Evolutionary conservation across 2,113 vertebrate species (phyloP).

Genomic region (Etheostoma spectabile): DNA sequence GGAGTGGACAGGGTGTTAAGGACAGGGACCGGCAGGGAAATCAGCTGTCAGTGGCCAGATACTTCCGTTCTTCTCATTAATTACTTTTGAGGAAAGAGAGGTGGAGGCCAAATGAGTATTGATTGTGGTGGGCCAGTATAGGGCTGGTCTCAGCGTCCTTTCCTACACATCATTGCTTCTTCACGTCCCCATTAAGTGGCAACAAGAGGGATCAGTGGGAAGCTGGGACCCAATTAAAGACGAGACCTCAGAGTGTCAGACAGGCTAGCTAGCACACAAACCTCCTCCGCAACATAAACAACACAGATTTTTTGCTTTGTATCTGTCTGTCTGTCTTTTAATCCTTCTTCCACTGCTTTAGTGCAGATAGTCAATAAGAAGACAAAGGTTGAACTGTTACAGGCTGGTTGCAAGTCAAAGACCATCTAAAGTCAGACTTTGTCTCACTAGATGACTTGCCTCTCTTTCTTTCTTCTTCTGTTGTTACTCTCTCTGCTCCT

Average conservation of each 20-base stretch:
- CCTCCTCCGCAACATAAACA: conserved; percentile 40
- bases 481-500: neutral
- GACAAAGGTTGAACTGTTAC: conserved; percentile 49
- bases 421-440: conserved; percentile 49
- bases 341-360: conserved; percentile 31
- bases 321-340: conserved; percentile 30
- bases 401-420: conserved; percentile 46
- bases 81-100: conserved; percentile 76
- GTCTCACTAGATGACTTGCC: conserved; percentile 20
- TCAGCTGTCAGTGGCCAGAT: conserved; percentile 79
- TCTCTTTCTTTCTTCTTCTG: neutral
- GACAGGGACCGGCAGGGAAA: conserved; percentile 73
- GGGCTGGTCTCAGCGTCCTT: conserved; percentile 71
- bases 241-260: conserved; percentile 60
- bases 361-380: conserved; percentile 43
- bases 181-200: conserved; percentile 78
- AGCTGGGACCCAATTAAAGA: conserved; percentile 77
- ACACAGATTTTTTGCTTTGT: conserved; percentile 36
- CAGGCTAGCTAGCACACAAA: conserved; percentile 58
- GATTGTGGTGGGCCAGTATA: conserved; percentile 75
- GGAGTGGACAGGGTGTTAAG: conserved; percentile 68
- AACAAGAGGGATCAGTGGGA: conserved; percentile 79
- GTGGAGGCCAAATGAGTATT: conserved; percentile 80
- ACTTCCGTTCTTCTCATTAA: conserved; percentile 80
- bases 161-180: conserved; percentile 78